Evolutionary conservation across 1,140 invertebrate genomes (phyloP).

Genomic region (Megathymus violae): DNA sequence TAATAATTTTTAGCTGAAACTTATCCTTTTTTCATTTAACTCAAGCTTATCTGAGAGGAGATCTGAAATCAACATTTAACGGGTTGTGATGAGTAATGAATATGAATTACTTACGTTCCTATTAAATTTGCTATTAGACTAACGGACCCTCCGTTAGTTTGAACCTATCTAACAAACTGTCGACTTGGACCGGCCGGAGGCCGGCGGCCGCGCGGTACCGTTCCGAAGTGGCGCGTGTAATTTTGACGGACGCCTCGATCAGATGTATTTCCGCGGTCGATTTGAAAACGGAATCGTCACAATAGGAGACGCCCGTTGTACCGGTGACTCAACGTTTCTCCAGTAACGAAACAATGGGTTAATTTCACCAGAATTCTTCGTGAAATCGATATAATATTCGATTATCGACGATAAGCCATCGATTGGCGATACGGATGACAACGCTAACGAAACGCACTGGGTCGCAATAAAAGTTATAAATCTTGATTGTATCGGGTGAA

Average conservation of each 20-base stretch:
- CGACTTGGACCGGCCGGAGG: too few species aligned
- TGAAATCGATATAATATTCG: conserved; percentile 63
- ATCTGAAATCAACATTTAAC: too few species aligned
- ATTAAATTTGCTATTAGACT: too few species aligned
- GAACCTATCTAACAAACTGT: too few species aligned
- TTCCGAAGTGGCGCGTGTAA: conserved; percentile 26
- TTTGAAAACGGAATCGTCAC: conserved; percentile 39
- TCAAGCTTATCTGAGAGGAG: too few species aligned
- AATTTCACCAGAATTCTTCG: conserved; percentile 63
- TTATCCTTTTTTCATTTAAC: too few species aligned
- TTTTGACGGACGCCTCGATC: conserved; percentile 42
- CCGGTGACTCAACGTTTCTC: conserved; percentile 42
- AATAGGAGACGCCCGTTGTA: conserved; percentile 38
- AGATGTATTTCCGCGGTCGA: conserved; percentile 42
- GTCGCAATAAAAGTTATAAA: conserved; percentile 48
- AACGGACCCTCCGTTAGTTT: too few species aligned
- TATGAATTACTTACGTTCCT: too few species aligned
- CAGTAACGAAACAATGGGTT: conserved; percentile 53
- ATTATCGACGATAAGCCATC: conserved; percentile 50
- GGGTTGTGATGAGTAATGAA: too few species aligned
- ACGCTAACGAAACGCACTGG: conserved; percentile 48
- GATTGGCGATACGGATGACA: conserved; percentile 52
- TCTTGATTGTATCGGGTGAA: conserved; percentile 47
- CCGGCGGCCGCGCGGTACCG: conserved; percentile 27
- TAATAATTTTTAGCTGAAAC: too few species aligned